These are phyloP conservation scores for Cetonia aurata DNA, from an alignment of 2,888 invertebrate species.

Conservation along the genomic window DNA sequence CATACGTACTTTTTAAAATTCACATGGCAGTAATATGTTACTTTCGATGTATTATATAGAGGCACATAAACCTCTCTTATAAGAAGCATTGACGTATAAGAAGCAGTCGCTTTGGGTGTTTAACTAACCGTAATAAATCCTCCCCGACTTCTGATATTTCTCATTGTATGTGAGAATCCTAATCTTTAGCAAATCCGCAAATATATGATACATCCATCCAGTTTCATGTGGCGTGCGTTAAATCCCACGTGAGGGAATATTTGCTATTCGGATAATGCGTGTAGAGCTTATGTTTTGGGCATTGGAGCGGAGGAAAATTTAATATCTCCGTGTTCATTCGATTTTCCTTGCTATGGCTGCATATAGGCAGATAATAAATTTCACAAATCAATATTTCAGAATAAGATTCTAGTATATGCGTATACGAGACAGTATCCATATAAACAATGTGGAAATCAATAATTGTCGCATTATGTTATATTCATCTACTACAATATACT, in stretches of 20 bases:
- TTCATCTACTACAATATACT: no score
- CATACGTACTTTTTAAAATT: no score
- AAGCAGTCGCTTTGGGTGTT: neutral
- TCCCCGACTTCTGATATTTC: neutral
- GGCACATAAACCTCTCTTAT: no score
- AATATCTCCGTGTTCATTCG: conserved; percentile 6
- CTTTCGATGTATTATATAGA: neutral
- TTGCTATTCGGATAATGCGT: conserved; percentile 1
- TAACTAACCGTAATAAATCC: conserved; percentile 6
- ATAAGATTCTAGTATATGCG: no score
- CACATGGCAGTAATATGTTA: neutral
- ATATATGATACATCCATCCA: conserved; percentile 1
- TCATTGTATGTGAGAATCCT: neutral
- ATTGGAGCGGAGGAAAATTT: neutral
- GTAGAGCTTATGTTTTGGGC: neutral
- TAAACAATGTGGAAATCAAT: no score
- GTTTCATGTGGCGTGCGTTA: neutral
- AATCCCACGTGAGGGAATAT: neutral
- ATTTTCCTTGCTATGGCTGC: conserved; percentile 1
- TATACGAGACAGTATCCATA: no score
- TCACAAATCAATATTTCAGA: neutral
- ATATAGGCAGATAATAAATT: neutral
- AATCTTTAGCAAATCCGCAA: conserved; percentile 14
- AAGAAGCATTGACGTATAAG: neutral
- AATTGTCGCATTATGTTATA: no score